These are phyloP conservation scores for Euglossa dilemma DNA, from an alignment of 1,140 invertebrate genomes.

Conservation along the genomic window DNA sequence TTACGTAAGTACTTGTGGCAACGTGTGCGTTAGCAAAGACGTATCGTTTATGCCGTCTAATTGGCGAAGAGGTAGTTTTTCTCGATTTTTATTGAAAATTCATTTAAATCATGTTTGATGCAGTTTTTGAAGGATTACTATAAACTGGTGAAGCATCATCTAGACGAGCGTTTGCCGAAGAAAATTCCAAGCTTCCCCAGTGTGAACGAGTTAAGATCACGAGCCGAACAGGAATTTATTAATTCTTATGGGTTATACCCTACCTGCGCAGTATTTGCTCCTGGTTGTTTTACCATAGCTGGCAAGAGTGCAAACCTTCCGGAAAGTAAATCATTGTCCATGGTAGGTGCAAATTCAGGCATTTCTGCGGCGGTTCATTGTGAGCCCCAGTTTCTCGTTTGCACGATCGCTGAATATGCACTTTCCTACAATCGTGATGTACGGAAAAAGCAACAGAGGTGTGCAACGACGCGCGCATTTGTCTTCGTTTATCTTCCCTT, in stretches of 20 bases:
- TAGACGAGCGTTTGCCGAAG: neutral
- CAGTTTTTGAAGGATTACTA: conserved; percentile 23
- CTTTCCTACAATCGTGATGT: neutral
- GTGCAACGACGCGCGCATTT: neutral
- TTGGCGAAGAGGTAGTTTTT: too few species aligned
- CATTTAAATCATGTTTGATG: neutral
- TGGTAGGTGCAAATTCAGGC: conserved; percentile 33
- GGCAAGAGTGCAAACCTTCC: conserved; percentile 28
- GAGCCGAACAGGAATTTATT: conserved; percentile 36
- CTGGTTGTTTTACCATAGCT: conserved; percentile 32
- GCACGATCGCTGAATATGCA: conserved; percentile 1
- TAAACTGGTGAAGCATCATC: neutral
- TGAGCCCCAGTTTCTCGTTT: too few species aligned
- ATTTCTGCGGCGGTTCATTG: neutral
- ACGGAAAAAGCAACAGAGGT: neutral
- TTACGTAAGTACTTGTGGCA: too few species aligned
- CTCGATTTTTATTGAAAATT: neutral
- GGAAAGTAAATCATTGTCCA: conserved; percentile 47
- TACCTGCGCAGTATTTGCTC: conserved; percentile 50
- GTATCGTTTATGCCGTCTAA: too few species aligned
- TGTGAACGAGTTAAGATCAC: conserved; percentile 16
- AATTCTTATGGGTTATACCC: conserved; percentile 14
- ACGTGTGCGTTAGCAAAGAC: too few species aligned
- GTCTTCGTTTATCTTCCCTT: conserved; percentile 34
- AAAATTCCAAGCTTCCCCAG: neutral